Evolutionary conservation across 2,888 invertebrate genomes (phyloP), one percentile per base, ranked within the genome.

Genomic region (Baronia brevicornis): DNA sequence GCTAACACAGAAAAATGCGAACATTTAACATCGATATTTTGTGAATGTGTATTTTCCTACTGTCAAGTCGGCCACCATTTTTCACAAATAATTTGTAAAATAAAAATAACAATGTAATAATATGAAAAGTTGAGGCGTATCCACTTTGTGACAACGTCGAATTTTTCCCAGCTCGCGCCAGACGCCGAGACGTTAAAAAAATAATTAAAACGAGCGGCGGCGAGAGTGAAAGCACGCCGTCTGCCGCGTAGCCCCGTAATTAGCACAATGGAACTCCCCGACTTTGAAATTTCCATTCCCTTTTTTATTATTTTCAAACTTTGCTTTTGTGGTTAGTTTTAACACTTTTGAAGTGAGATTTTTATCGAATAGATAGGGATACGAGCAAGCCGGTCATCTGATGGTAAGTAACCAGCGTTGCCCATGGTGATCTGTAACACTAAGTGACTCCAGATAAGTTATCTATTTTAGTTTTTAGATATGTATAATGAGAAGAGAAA

Each of bases 181-280:
- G 84, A 82, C 84, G 82, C 68, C 82, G 80, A 79, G 84, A 84
- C 84, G 84, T 70, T 78, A 77, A 84, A 84, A 82, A 84, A 84
- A 82, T 75, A 84, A 82, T 84, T 82, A 82, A 84, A 82, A 79
- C 75, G 69, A 65, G 70, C 79, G 74, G 53, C 78, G 72, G 60
- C 66, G 80, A 84, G 69, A 82, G 80, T 60, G 82, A 82, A 79
- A 84, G 80, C 80, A 55, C 79, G 80, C 82, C 79, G 82, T 82
- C 84, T 82, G 75, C 75, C 36, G 31, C n/a, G n/a, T 18, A 11
- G 22, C 54, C 75, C 66, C 80, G 84, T 82, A 84, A 84, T 84
- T 84, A 84, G 82, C 66, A 82, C 82, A 82, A 82, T 82, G 82
- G 82, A 77, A 69, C 77, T 78, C 74, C 79, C 82, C 66, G 84